Base-by-base conservation (phyloP, 2,797 vertebrate genomes). In the Euthynnus affinis region DNA sequence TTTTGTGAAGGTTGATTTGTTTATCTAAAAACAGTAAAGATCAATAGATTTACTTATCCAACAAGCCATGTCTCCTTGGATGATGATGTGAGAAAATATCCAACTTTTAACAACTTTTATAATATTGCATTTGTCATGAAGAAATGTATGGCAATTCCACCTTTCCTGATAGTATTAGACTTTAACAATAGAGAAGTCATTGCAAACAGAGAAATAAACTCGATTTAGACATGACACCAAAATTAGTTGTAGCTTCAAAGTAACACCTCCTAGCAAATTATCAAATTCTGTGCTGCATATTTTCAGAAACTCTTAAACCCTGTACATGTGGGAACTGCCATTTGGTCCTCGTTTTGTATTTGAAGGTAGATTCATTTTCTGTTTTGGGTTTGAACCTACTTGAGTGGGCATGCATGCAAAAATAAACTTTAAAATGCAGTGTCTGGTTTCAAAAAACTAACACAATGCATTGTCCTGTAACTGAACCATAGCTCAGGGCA, bases 1-100 rank as follows among this genome's bases (percentile, higher is more conserved):
- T 95, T 97, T 97, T 55, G 90, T 94, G 89, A 96, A 97, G 69
- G 92, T 94, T 57, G 94, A 95, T 87, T 96, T 97, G 93, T 93
- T 96, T 93, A 97, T 95, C 97, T 97, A 88, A 68, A 90, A 88
- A 86, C 15, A 13, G 6, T 10, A 74, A 77, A n/a, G 0, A 76
- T 51, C 72, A 1, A 44, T 1, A 17, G 3, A 49, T n/a, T 56
- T 55, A 8, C 6, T n/a, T 2, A 58, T 62, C 58, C 32, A 67
- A 53, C 22, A 61, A 25, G 22, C 17, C 60, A 32, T 14, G 15
- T 46, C 58, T 60, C 20, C 15, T 60, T 53, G 27, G 51, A 77
- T 18, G 0, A 15, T 46, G 1, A 65, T 56, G 13, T 59, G 40
- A 51, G 9, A 13, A 68, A 2, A 40, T 22, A 23, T 37, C 10